Percentiles rank a stretch among this genome's conserved stretches.
phyloP scores from a whole-genome alignment of 1,140 invertebrate species.

The Drosophila malerkotliana region DNA sequence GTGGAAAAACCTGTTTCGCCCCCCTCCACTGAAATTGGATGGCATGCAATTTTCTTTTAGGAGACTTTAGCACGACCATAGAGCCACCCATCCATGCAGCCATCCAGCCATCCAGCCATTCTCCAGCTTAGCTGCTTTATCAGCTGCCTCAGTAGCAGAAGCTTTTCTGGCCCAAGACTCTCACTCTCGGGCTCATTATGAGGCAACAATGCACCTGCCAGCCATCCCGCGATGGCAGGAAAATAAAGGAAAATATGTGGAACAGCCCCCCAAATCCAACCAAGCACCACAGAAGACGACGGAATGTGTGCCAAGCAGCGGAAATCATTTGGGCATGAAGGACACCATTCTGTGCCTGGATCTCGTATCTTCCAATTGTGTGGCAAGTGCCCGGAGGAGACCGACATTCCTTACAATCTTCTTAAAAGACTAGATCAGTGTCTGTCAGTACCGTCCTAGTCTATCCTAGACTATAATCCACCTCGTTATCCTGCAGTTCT shows the following conservation, averaged over 20 bases:
- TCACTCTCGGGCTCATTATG: slow-evolving; percentile 56
- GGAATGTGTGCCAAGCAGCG: slow-evolving; percentile 41
- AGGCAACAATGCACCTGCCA: slow-evolving; percentile 30
- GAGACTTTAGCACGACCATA: slow-evolving; percentile 26
- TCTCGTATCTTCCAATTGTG: slow-evolving; percentile 40
- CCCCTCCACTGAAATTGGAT: slow-evolving; percentile 23
- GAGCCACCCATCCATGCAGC: not conserved
- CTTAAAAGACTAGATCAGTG: too few species aligned
- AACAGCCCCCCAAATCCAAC: slow-evolving; percentile 20
- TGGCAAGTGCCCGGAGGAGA: too few species aligned
- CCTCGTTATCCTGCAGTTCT: slow-evolving; percentile 22
- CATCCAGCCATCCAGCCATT: slow-evolving; percentile 27
- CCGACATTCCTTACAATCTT: too few species aligned
- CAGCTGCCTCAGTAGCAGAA: slow-evolving; percentile 10
- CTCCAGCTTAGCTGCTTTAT: slow-evolving; percentile 41
- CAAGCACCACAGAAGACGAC: slow-evolving; percentile 16
- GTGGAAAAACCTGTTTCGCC: slow-evolving; percentile 29
- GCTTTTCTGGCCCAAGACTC: slow-evolving; percentile 44
- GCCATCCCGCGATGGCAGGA: slow-evolving; percentile 4
- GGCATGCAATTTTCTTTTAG: slow-evolving; percentile 64
- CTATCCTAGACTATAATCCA: slow-evolving; percentile 2
- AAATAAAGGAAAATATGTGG: slow-evolving; percentile 49
- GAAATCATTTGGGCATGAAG: slow-evolving; percentile 53
- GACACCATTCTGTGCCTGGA: slow-evolving; percentile 31
- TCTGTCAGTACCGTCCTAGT: too few species aligned